Evolutionary conservation across 64 coral and sea anemone species (phyloP), one percentile per base, ranked within the genome.

Genomic region (Montipora efflorescens): DNA sequence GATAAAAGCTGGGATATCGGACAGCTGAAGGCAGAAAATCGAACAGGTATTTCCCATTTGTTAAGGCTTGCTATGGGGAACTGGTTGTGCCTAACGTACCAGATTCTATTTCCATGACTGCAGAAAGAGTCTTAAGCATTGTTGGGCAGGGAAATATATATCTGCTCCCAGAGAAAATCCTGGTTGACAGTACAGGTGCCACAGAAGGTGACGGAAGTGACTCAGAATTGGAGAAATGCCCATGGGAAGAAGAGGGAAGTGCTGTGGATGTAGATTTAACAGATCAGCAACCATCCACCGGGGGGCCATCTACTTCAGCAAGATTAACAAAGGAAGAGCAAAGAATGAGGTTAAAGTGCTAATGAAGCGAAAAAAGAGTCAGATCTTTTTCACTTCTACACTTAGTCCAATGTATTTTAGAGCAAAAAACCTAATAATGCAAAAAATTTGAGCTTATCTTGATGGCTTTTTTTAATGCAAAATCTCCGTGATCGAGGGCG

Each of bases 11-110:
- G 90, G 80, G 79, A 62, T 28, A 16, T 61, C 28, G 53, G 9
- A 92, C 64, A 87, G 81, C 44, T 93, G 18, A 93, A 64, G 59
- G 59, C 59, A 64, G 59, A 64, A 25, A 64, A 64, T 64, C 8
- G 8, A 85, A 78, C 79, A 76, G 57, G 23, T 85, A 18, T 93
- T 93, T 67, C 91, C 82, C 59, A 69, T 93, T 86, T 79, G 82
- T 79, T 3, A 79, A 93, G 49, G 91, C 81, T 21, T 93, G 91
- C 66, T 87, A 85, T 81, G 67, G 20, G 3, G 52, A 51, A 77
- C 79, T 73, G 19, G 69, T 73, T 28, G 22, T 73, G 69, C n/a
- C 69, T 28, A 73, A 73, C 22, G 69, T 73, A 73, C 69, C 69
- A 28, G 69, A 73, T 73, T 73, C n/a, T 20, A 73, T 73, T 28